Conservation (phyloP, 2,113 vertebrate species). For the Pampusana beccarii region DNA sequence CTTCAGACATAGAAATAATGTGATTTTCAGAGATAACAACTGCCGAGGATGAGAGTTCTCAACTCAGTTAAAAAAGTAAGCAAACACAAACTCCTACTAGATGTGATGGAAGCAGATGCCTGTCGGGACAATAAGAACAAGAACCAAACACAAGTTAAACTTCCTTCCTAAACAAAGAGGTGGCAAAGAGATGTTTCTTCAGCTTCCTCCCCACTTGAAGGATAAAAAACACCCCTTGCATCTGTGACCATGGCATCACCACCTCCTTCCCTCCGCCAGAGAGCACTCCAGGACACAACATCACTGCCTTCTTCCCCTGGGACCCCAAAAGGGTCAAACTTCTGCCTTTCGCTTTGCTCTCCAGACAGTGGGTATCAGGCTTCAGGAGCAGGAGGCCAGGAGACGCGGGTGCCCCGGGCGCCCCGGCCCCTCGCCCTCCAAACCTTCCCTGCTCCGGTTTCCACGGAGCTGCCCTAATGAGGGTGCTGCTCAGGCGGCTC, state of each 20-base stretch:
- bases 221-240: not conserved
- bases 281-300: conserved; percentile 62
- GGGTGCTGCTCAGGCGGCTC: conserved; percentile 37
- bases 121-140: not conserved
- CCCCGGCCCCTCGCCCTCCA: not conserved
- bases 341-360: not conserved
- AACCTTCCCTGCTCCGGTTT: conserved; percentile 18
- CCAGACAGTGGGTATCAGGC: not conserved
- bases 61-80: not conserved
- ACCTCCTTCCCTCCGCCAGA: conserved; percentile 45
- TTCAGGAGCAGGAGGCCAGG: conserved; percentile 11
- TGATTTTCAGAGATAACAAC: not conserved
- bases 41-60: not conserved
- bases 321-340: not conserved
- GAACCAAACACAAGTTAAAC: not conserved
- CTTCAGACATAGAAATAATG: not conserved
- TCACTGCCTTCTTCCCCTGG: not conserved
- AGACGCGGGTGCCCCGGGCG: accelerated
- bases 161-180: not conserved
- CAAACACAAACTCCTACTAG: not conserved
- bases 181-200: not conserved
- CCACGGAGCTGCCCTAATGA: conserved; percentile 31
- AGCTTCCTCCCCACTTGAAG: not conserved
- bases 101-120: not conserved
- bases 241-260: accelerated